These are phyloP conservation scores for Opisthograptis luteolata DNA, from an alignment of 2,888 invertebrate genomes.

Conservation along the genomic window DNA sequence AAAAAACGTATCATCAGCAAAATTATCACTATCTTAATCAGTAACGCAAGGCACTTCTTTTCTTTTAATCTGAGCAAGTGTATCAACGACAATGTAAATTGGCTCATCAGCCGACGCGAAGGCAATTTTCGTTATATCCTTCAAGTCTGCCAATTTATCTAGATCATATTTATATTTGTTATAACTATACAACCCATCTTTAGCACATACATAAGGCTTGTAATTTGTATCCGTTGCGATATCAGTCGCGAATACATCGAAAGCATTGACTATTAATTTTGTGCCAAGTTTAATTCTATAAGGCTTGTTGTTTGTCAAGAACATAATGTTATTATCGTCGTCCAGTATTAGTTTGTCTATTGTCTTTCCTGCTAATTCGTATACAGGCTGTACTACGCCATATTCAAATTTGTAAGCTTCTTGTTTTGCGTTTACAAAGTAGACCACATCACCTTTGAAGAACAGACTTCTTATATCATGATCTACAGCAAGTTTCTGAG, in stretches of 20 bases:
- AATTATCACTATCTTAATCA: no score
- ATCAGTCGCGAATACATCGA: conserved; percentile 52
- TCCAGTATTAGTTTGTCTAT: conserved; percentile 65
- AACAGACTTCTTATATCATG: conserved; percentile 63
- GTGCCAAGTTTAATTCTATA: conserved; percentile 66
- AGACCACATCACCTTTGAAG: conserved; percentile 59
- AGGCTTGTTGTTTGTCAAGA: conserved; percentile 53
- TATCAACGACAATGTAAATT: conserved; percentile 63
- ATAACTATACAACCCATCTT: conserved; percentile 62
- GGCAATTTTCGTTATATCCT: conserved; percentile 57
- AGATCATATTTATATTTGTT: conserved; percentile 72
- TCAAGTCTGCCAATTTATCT: conserved; percentile 61
- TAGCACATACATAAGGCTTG: conserved; percentile 58
- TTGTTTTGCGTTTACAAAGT: conserved; percentile 57
- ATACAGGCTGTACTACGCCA: conserved; percentile 51
- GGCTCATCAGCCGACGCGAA: conserved; percentile 64
- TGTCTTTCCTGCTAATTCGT: conserved; percentile 52
- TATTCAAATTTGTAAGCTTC: conserved; percentile 64
- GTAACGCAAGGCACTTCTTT: conserved; percentile 38
- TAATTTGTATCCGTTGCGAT: conserved; percentile 57
- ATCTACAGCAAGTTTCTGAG: conserved; percentile 60
- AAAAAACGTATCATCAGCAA: no score
- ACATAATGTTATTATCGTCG: conserved; percentile 68
- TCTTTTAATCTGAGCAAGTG: conserved; percentile 57
- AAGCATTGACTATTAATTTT: conserved; percentile 57